Base-by-base conservation (phyloP, 2,113 vertebrate genomes). In the Heliornis fulica region DNA sequence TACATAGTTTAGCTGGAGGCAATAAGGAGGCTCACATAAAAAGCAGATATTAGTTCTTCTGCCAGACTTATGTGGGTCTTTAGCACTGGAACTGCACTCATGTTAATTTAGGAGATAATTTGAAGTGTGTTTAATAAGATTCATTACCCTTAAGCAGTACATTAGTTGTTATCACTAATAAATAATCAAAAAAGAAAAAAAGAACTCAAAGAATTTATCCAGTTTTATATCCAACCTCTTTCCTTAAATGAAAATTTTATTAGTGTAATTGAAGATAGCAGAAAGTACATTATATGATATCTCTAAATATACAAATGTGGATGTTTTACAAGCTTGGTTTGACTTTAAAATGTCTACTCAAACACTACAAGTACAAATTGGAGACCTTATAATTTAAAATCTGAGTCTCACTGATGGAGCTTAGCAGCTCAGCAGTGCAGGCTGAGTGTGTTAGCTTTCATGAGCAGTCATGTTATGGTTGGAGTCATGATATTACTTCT, bases 111-210 rank as follows among this genome's bases (percentile, higher is more conserved):
- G 43, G 83, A 93, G 76, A 95, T 94, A 95, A 96, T n/a, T 95
- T 83, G 66, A 94, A 96, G 85, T 64, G 60, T 2, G 1, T 86
- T 95, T 95, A 93, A 93, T 87, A 95, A 94, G 94, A 94, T 95
- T 96, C 75, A 95, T 96, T 93, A 96, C 90, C 93, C 96, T 96
- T 96, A 95, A 97, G 90, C 87, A 83, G 68, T 88, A 90, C 85
- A 93, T 94, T 88, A 86, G 79, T 74, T 90, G 88, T 92, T 96
- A 94, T 83, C 93, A 63, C 83, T 92, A 92, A 95, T 92, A 97
- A 96, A 95, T 90, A 94, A 87, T 71, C 92, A 71, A 64, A 89
- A 94, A 69, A 34, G 11, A 12, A n/a, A 80, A 93, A 93, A 93
- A 70, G 53, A 79, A 43, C 34, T 68, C 31, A 16, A 56, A 77